These are phyloP conservation scores for Tenebrosternarchus preto DNA, from an alignment of 2,113 vertebrate species.

Conservation along the genomic window DNA sequence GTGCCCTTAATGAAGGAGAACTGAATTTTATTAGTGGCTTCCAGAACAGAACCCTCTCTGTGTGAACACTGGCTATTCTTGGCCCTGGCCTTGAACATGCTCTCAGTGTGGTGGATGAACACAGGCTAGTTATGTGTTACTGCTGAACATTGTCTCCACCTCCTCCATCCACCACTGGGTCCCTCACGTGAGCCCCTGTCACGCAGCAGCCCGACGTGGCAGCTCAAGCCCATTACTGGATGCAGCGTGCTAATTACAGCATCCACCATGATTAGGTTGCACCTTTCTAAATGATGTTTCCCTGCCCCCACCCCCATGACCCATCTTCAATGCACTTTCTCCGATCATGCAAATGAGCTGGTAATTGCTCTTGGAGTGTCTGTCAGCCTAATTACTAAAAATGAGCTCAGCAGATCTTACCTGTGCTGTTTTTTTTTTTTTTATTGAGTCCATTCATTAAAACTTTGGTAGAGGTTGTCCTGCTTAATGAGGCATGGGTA, in stretches of 20 bases:
- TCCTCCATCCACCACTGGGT: neutral
- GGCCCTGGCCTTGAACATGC: neutral
- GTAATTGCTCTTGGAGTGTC: slow-evolving; percentile 53
- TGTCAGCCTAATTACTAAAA: slow-evolving; percentile 45
- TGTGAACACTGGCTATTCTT: slow-evolving; percentile 8
- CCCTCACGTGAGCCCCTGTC: neutral
- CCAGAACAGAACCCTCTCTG: slow-evolving; percentile 2
- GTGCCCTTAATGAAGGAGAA: slow-evolving; percentile 9
- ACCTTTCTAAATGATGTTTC: slow-evolving; percentile 30
- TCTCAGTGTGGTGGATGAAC: slow-evolving; percentile 9
- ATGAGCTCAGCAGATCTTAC: slow-evolving; percentile 30
- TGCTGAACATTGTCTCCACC: slow-evolving; percentile 9
- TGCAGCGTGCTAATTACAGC: slow-evolving; percentile 44
- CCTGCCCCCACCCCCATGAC: slow-evolving; percentile 17
- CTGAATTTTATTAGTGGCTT: slow-evolving; percentile 16
- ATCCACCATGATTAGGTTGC: slow-evolving; percentile 28
- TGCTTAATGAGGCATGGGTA: neutral
- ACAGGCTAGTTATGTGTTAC: slow-evolving; percentile 4
- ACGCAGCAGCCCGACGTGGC: neutral
- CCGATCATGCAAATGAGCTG: slow-evolving; percentile 55
- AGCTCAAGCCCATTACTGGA: slow-evolving; percentile 12
- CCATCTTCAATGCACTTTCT: slow-evolving; percentile 37
- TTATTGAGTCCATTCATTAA: slow-evolving; percentile 40
- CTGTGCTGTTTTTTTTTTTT: slow-evolving; percentile 4
- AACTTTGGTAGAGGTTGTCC: slow-evolving; percentile 8